Conservation (phyloP, 2,113 vertebrate species). For the Alaudala cheleensis region DNA sequence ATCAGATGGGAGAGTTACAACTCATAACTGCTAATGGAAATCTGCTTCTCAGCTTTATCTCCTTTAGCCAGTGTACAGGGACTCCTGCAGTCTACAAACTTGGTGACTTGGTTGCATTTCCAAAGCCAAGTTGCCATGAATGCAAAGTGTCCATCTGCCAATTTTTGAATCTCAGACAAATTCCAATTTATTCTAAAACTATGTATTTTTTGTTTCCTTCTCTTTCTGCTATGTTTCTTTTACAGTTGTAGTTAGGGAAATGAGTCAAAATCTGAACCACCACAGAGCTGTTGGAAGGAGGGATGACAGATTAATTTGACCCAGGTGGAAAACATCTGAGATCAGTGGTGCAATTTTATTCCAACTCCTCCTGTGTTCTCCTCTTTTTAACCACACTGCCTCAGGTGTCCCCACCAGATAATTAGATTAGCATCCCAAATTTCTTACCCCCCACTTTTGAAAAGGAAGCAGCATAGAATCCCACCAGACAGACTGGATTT, state of each 20-base stretch:
- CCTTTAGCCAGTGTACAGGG: neutral
- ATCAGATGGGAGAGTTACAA: neutral
- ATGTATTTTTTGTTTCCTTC: neutral
- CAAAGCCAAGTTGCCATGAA: neutral
- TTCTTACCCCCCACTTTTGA: neutral
- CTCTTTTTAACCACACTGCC: constrained; percentile 12
- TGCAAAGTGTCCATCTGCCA: neutral
- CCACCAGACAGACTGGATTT: neutral
- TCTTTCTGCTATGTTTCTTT: neutral
- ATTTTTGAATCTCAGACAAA: neutral
- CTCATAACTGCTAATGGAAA: neutral
- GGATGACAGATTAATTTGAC: neutral
- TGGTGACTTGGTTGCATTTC: neutral
- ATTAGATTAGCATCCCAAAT: constrained; percentile 35
- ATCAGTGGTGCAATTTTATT: neutral
- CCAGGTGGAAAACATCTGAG: neutral
- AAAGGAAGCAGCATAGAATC: constrained; percentile 16
- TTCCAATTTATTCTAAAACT: neutral
- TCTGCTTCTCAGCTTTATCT: neutral
- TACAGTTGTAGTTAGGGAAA: neutral
- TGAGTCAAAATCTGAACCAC: neutral
- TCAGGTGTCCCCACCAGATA: constrained; percentile 27
- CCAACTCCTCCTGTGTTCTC: neutral
- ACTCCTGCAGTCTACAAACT: neutral
- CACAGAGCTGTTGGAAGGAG: neutral